phyloP scores from a whole-genome alignment of 2,797 vertebrate genomes.

The Zalophus californianus region DNA sequence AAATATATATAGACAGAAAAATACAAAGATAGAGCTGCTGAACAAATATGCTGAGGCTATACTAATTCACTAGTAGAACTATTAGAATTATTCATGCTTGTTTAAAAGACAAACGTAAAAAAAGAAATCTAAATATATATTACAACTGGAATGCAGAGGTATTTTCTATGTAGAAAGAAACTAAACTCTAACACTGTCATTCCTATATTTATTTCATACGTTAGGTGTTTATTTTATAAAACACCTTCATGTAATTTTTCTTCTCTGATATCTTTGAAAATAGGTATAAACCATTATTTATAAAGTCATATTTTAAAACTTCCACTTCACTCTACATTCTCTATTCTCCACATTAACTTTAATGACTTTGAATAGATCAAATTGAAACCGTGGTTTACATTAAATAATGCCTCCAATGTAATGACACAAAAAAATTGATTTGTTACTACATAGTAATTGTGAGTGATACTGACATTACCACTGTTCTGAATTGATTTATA shows the following conservation, averaged over 20 bases:
- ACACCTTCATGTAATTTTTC: not conserved
- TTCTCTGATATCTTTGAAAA: conserved; percentile 25
- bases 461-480: not conserved
- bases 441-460: not conserved
- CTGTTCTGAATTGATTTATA: conserved; percentile 6
- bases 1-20: not conserved
- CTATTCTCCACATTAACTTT: not conserved
- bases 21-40: not conserved
- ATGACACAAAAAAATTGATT: not conserved
- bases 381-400: not conserved
- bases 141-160: not conserved
- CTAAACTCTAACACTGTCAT: not conserved
- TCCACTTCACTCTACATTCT: not conserved
- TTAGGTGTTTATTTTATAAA: conserved; percentile 9
- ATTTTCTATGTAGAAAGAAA: not conserved
- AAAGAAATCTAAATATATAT: not conserved
- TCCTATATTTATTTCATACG: not conserved
- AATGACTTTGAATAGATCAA: not conserved
- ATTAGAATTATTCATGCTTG: not conserved
- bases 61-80: not conserved
- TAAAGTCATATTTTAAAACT: conserved; percentile 15
- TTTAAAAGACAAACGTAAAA: not conserved
- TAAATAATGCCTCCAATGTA: not conserved
- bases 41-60: not conserved
- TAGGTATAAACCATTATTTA: not conserved